Base-by-base conservation (phyloP, 2,113 vertebrate genomes). In the Sardina pilchardus region DNA sequence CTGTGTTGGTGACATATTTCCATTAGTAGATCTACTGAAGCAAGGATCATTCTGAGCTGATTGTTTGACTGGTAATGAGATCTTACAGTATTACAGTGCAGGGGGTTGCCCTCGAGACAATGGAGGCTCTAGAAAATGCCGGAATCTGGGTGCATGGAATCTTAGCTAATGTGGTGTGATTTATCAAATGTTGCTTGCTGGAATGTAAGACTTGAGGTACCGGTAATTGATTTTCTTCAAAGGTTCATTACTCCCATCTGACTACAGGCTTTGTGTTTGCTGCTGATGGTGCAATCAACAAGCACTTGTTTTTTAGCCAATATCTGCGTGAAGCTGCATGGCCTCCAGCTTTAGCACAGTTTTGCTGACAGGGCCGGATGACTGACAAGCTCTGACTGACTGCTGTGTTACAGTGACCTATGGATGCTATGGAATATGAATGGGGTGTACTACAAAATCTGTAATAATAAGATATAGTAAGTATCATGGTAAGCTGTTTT, bases 201-300 rank as follows among this genome's bases (percentile, higher is more conserved):
- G 71, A 78, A 78, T 30, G 30, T 36, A 36, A 5, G 71, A 36
- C 71, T 78, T 36, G 71, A 78, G 36, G 71, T n/a, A n/a, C n/a
- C n/a, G n/a, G n/a, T 17, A 78, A 78, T 78, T 78, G 71, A 78
- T 78, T 78, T 78, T 36, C 30, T 36, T 78, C 71, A 78, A 36
- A 78, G 71, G 71, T 34, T 78, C 71, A 78, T 78, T 78, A 78
- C 71, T 78, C 34, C 71, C 30, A 36, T 78, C 26, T 36, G 71
- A 78, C 71, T 34, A 34, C 71, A 78, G 71, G 71, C 71, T 78
- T 78, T 78, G 26, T 78, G 71, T 78, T 78, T 78, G 34, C 71
- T 78, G 71, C 71, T 78, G 71, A 78, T 78, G 71, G 71, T 78
- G 71, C 71, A 78, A 78, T 78, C 71, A 78, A 78, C 26, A 78